Conservation (phyloP, 2,113 vertebrate genomes). For the Cheilinus undulatus region DNA sequence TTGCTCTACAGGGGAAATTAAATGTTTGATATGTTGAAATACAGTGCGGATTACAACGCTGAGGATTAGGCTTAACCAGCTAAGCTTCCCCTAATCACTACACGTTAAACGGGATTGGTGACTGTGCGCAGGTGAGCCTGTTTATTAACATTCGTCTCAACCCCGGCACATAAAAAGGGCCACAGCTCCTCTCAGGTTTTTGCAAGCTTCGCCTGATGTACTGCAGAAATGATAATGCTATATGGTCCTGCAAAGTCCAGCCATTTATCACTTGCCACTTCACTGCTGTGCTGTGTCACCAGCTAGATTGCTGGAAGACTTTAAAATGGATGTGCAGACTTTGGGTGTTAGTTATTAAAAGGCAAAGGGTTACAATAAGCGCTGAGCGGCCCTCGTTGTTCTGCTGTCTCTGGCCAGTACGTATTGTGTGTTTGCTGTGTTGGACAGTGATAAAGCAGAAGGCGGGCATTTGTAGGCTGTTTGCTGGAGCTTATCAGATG, state of each 20-base stretch:
- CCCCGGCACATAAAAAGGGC: constrained; percentile 15
- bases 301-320: constrained; percentile 52
- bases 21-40: constrained; percentile 71
- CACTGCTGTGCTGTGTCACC: constrained; percentile 48
- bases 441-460: constrained; percentile 48
- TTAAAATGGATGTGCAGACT: constrained; percentile 49
- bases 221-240: constrained; percentile 27
- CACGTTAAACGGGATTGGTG: constrained; percentile 66
- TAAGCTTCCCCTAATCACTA: constrained; percentile 68
- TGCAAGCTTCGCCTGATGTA: constrained; percentile 11
- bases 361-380: constrained; percentile 33
- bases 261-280: constrained; percentile 67
- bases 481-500: constrained; percentile 42
- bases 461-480: constrained; percentile 26
- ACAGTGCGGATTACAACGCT: constrained; percentile 66
- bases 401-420: constrained; percentile 27
- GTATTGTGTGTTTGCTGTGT: constrained; percentile 38
- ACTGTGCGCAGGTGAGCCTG: constrained; percentile 65
- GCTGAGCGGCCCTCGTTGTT: constrained; percentile 3
- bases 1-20: constrained; percentile 56
- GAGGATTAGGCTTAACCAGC: constrained; percentile 73
- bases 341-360: constrained; percentile 60
- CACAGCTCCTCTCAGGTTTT: constrained; percentile 11
- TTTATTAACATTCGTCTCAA: constrained; percentile 61
- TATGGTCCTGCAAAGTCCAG: constrained; percentile 30